phyloP scores from a whole-genome alignment of 2,888 invertebrate genomes.

The Lasiommata megera region DNA sequence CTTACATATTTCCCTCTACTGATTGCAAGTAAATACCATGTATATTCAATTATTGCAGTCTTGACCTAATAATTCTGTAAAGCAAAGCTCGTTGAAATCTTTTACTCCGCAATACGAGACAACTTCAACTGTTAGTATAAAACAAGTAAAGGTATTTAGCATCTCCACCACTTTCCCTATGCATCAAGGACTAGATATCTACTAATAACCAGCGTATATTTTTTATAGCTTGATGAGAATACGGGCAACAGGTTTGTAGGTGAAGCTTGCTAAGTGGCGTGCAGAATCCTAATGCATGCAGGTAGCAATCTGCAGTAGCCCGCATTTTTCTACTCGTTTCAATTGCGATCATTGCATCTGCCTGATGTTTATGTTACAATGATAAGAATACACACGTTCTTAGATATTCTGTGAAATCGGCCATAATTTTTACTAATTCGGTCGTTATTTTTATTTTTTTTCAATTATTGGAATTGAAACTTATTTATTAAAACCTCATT shows the following conservation, averaged over 20 bases:
- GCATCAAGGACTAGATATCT: conserved; percentile 54
- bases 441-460: too few species aligned
- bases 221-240: conserved; percentile 73
- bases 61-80: too few species aligned
- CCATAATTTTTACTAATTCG: too few species aligned
- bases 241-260: conserved; percentile 81
- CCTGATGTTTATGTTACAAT: neutral
- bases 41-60: too few species aligned
- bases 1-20: too few species aligned
- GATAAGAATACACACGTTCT: too few species aligned
- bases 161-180: conserved; percentile 47
- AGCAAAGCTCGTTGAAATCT: neutral
- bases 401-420: too few species aligned
- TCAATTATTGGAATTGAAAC: too few species aligned
- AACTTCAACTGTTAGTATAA: neutral
- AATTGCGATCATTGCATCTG: conserved; percentile 28
- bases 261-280: conserved; percentile 64
- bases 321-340: conserved; percentile 37
- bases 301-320: conserved; percentile 51
- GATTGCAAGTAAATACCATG: too few species aligned
- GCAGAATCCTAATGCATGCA: conserved; percentile 74
- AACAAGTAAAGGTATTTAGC: conserved; percentile 17
- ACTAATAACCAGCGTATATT: conserved; percentile 70
- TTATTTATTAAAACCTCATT: too few species aligned
- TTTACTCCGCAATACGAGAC: neutral